Evolutionary conservation across 2,113 vertebrate genomes (phyloP), one percentile per base, ranked within the genome.

Genomic region (Murina feae): DNA sequence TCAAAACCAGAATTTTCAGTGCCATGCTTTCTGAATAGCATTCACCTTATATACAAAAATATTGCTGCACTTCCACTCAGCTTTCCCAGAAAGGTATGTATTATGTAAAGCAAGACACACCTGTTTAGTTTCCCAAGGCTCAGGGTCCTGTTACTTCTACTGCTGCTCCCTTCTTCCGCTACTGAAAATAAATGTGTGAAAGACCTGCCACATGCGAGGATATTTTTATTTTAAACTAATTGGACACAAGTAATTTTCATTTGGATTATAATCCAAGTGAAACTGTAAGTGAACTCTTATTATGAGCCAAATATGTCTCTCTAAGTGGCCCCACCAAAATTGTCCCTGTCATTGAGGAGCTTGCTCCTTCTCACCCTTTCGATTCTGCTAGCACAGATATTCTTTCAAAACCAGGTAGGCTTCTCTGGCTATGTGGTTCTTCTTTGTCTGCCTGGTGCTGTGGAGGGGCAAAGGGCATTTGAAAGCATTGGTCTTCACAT

Each of bases 401-500:
- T 91, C 91, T 90, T 93, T 97, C 86, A 96, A 96, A 96, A 94
- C 90, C 69, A 93, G 91, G 91, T 95, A 97, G 90, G 96, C 71
- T 97, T 97, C 97, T 97, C 87, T 92, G 9, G 97, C 92, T 30
- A 4, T 80, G 58, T 93, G 90, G 79, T 93, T 95, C 66, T 95
- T 96, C 47, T 94, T 97, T 96, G 86, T 96, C 89, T 96, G 96
- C 60, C 30, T 78, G 94, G 90, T 96, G 86, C 86, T 97, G 86
- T 84, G 92, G 76, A 65, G 81, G 94, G 91, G 35, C 91, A 97
- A 91, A 96, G 97, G 96, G 94, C 96, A 97, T 85, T 39, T 88
- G 90, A 90, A 96, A 96, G 74, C 81, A 66, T 94, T 97, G 84
- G 84, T 97, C 92, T 96, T 97, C 96, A 96, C 95, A 97, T 97